Evolutionary conservation across 2,888 invertebrate genomes (phyloP).

Genomic region (Drosophila nr. fundita): DNA sequence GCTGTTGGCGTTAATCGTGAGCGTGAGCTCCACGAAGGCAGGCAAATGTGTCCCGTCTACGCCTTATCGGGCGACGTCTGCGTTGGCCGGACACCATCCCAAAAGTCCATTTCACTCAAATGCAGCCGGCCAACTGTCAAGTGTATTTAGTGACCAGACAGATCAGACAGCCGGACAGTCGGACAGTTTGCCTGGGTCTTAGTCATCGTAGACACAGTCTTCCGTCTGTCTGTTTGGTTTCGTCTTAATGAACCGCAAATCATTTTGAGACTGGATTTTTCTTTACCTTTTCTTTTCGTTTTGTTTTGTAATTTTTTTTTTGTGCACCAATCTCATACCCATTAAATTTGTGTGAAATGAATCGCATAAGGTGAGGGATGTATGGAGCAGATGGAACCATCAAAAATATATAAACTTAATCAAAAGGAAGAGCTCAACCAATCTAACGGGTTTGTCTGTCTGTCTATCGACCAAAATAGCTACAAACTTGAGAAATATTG

Average conservation of each 20-base stretch:
- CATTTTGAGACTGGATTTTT: conserved; percentile 70
- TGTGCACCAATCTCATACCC: background rate
- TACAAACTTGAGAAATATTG: background rate
- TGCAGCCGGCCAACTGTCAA: conserved; percentile 58
- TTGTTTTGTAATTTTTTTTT: conserved; percentile 5
- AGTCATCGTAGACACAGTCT: conserved; percentile 59
- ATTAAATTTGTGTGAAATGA: background rate
- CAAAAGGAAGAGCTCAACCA: background rate
- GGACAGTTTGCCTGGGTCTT: conserved; percentile 41
- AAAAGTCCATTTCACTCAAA: conserved; percentile 51
- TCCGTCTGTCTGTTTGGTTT: conserved; percentile 50
- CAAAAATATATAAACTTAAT: background rate
- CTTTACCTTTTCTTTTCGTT: conserved; percentile 44
- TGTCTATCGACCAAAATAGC: background rate
- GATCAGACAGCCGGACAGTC: background rate
- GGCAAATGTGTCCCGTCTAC: conserved; percentile 43
- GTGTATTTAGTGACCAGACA: conserved; percentile 48
- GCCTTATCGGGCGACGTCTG: conserved; percentile 50
- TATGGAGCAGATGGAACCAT: background rate
- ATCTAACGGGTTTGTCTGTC: background rate
- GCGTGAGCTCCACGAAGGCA: conserved; percentile 30
- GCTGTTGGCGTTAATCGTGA: conserved; percentile 51
- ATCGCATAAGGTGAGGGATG: too few species aligned
- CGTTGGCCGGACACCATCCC: conserved; percentile 55
- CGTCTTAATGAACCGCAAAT: conserved; percentile 82